Evolutionary conservation across 35 echinoderm and acorn worm species (phyloP), one percentile per base, ranked within the genome.

Genomic region (Anneissia japonica): DNA sequence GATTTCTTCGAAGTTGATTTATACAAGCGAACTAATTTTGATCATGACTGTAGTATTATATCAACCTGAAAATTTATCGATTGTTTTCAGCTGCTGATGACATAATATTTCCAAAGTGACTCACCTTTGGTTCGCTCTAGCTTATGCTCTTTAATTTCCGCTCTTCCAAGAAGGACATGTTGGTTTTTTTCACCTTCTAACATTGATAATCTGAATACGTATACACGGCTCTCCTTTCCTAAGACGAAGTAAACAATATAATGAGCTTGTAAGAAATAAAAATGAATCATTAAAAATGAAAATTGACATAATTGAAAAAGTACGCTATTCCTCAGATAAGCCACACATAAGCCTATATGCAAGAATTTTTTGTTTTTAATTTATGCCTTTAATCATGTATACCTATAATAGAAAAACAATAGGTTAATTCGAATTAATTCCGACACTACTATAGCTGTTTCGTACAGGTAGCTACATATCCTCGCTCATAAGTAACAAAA

Each of bases 141-240:
- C 78, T 98, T 98, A 74, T 98, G 91, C 30, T 98, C 92, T 51
- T 93, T 93, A 40, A 91, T 93, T 38, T 98, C 95, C 9, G 56
- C 56, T 75, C 91, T 98, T 35, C 76, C 91, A 74, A 89, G 84
- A 4, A 98, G 81, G 29, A 86, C 82, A 2, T 87, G 21, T 40
- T 91, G 89, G 56, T 93, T 90, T 39, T 93, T 79, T 79, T 93
- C 91, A 0, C 95, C 95, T 80, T 98, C 95, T 76, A 98, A 98
- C 75, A 93, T 91, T 0, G 89, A 91, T 32, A 98, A 79, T 74
- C 95, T 87, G 80, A 93, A 98, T 7, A 98, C 95, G 72, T 89
- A 98, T 17, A 98, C 84, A 12, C 91, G 75, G 75, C 95, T 84
- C 12, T 98, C 95, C 75, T 98, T 98, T 30, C 95, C 95, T 98